phyloP scores from a whole-genome alignment of 2,797 vertebrate species.

The Enteromius mattozi region DNA sequence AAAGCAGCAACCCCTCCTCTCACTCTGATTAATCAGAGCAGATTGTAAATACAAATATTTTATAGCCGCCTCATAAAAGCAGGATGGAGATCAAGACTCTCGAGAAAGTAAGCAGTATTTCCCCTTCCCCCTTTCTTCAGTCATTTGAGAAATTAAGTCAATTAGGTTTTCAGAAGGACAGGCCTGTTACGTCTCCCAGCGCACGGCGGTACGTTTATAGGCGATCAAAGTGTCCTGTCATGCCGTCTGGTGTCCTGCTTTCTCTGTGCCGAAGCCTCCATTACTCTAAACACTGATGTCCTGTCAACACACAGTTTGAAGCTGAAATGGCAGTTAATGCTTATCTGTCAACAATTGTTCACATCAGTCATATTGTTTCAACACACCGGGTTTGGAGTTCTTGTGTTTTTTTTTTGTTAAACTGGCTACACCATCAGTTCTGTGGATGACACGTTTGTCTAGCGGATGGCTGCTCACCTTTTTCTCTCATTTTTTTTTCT shows the following conservation, averaged over 20 bases:
- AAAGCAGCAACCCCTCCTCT: conserved; percentile 78
- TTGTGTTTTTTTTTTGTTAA: conserved; percentile 62
- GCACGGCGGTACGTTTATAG: conserved; percentile 70
- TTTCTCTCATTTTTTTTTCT: conserved; percentile 46
- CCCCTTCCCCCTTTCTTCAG: conserved; percentile 48
- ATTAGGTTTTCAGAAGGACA: conserved; percentile 64
- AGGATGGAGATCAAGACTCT: conserved; percentile 61
- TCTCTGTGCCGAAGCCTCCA: conserved; percentile 26
- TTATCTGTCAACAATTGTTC: conserved; percentile 44
- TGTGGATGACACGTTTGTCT: conserved; percentile 54
- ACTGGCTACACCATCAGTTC: conserved; percentile 67
- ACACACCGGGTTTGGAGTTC: conserved; percentile 14
- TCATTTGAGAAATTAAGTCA: conserved; percentile 70
- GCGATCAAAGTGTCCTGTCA: conserved; percentile 65
- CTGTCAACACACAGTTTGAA: conserved; percentile 25
- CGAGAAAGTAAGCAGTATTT: conserved; percentile 59
- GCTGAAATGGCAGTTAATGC: conserved; percentile 34
- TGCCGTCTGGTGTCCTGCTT: conserved; percentile 57
- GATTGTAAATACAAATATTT: conserved; percentile 88
- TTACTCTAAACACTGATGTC: conserved; percentile 28
- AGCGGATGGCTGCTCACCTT: conserved; percentile 57
- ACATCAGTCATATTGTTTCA: conserved; percentile 47
- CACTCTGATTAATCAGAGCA: conserved; percentile 83
- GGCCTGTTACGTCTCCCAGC: conserved; percentile 57
- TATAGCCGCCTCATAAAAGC: conserved; percentile 79